Evolutionary conservation across 2,888 invertebrate species (phyloP).

Genomic region (Gymnocheta viridis): DNA sequence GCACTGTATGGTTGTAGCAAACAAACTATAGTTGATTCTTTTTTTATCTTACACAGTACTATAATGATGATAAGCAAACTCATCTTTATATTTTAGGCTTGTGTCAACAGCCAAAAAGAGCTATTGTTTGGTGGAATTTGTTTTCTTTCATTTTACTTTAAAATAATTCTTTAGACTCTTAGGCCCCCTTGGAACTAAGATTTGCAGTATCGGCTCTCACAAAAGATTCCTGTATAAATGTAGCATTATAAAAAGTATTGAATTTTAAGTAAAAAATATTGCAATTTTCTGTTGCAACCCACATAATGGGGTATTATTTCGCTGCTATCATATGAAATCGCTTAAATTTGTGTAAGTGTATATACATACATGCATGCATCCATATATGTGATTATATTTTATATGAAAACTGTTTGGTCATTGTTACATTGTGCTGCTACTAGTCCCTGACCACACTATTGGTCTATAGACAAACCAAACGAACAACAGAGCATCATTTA

Average conservation of each 20-base stretch:
- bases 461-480: conserved; percentile 30
- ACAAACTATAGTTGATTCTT: no score
- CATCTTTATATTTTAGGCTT: no score
- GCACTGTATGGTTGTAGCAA: no score
- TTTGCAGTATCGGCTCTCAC: background rate
- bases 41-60: no score
- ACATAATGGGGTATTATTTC: conserved; percentile 35
- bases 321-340: conserved; percentile 9
- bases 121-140: no score
- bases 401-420: conserved; percentile 6
- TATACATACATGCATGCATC: background rate
- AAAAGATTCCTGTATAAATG: background rate
- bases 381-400: background rate
- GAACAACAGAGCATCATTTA: conserved; percentile 45
- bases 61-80: no score
- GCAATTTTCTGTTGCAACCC: conserved; percentile 25
- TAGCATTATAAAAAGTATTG: conserved; percentile 21
- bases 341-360: background rate
- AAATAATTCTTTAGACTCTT: no score
- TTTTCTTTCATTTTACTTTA: no score
- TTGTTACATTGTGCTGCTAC: background rate
- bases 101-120: no score
- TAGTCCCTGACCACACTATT: conserved; percentile 10
- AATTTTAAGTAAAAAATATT: conserved; percentile 39
- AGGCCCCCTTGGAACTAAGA: background rate